Base-by-base conservation (phyloP, 1,140 invertebrate species). In the Zaprionus inermis region DNA sequence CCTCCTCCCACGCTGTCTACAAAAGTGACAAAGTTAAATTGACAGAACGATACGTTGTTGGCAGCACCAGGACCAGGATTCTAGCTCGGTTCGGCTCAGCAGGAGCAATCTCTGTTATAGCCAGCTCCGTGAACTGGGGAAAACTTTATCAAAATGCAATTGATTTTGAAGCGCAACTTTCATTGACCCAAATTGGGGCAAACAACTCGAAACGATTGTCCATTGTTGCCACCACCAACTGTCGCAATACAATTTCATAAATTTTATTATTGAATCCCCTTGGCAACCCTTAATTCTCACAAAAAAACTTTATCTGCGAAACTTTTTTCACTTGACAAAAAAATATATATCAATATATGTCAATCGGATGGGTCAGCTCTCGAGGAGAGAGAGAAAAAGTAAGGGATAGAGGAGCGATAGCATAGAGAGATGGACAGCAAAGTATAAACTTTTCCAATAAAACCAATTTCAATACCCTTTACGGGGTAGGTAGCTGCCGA, bases 81-180 rank as follows among this genome's bases (percentile, higher is more conserved):
- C n/a, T 32, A 11, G 1, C 11, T 11, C 12, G 22, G 41, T 4
- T 24, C 22, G 4, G 22, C 24, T 28, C 12, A 14, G 20, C 52
- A 58, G 38, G 18, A 58, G 28, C 57, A 54, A 54, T 44, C 18
- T 51, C 41, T 22, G 30, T 32, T 38, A 14, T 44, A 52, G 22
- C 11, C 24, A 7, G 2, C 24, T 28, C 24, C 24, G 5, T 28
- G 16, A 52, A 14, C 38, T n/a, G 36, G 34, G 58, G 16, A 36
- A 70, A 85, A 85, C 78, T 85, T 85, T 78, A 85, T 85, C 69
- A 81, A 86, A 88, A 88, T 89, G 57, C 80, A 88, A 88, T 88
- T 89, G 84, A 89, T 83, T 89, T 84, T 71, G 57, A 70, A 81
- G 72, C 59, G 76, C 61, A 80, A 78, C 77, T 89, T 88, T 82